These are phyloP conservation scores for Teleogryllus oceanicus DNA, from an alignment of 2,888 invertebrate species.

Conservation along the genomic window DNA sequence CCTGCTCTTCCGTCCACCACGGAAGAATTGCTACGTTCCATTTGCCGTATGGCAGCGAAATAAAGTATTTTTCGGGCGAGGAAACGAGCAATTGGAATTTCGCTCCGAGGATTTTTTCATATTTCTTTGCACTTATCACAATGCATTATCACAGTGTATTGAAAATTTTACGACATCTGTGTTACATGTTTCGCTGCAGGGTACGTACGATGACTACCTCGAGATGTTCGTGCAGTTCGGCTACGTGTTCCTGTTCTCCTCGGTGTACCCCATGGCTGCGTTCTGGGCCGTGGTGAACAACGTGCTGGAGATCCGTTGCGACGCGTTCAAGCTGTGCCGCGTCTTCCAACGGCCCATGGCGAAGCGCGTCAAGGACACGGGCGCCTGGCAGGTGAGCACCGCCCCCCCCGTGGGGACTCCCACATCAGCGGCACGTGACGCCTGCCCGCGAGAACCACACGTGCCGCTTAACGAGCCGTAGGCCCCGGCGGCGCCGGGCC, in stretches of 20 bases:
- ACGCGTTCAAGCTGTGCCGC: conserved; percentile 70
- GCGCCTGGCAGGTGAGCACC: conserved; percentile 70
- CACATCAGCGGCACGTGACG: too few species aligned
- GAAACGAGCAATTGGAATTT: too few species aligned
- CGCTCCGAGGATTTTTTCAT: too few species aligned
- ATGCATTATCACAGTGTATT: not conserved
- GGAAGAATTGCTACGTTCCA: too few species aligned
- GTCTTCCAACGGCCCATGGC: conserved; percentile 66
- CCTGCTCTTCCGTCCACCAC: too few species aligned
- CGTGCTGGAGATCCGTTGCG: conserved; percentile 68
- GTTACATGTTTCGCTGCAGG: conserved; percentile 45
- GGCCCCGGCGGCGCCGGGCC: too few species aligned
- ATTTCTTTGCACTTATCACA: not conserved
- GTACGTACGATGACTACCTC: conserved; percentile 72
- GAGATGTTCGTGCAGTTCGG: conserved; percentile 78
- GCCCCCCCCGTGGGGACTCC: not conserved
- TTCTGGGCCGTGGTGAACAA: conserved; percentile 72
- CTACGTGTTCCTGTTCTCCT: conserved; percentile 72
- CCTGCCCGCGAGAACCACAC: too few species aligned
- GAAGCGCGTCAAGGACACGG: conserved; percentile 63
- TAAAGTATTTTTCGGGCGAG: too few species aligned
- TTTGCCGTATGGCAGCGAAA: too few species aligned
- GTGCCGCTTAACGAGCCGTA: too few species aligned
- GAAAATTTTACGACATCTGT: too few species aligned
- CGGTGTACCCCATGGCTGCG: conserved; percentile 72